Conservation (phyloP, 2,113 vertebrate species). For the Zosterops lateralis region DNA sequence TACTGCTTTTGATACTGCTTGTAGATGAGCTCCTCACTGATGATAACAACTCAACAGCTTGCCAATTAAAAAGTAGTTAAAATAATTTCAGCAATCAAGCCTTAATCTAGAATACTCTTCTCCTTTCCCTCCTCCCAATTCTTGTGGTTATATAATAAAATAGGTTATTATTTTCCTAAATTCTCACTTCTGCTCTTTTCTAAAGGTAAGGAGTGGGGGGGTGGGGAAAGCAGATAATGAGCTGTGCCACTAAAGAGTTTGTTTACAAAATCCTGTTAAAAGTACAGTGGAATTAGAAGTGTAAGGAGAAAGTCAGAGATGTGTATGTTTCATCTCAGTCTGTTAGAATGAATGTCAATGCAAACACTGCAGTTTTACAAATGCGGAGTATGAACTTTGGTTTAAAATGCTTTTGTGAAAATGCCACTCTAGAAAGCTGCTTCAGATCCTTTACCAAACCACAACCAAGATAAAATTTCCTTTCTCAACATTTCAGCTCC, state of each 20-base stretch:
- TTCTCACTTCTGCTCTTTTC: background rate
- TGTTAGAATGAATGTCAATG: background rate
- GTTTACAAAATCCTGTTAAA: background rate
- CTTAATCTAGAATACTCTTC: background rate
- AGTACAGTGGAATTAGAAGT: background rate
- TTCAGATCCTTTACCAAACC: background rate
- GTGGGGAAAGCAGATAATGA: background rate
- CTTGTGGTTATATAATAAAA: background rate
- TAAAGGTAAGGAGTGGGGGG: background rate
- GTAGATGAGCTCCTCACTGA: background rate
- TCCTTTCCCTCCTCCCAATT: background rate
- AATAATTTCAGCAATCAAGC: conserved; percentile 53
- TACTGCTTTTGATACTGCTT: background rate
- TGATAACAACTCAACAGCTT: conserved; percentile 26
- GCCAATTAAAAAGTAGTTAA: conserved; percentile 49
- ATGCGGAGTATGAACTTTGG: background rate
- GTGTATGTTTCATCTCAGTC: background rate
- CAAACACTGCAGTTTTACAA: background rate
- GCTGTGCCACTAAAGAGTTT: background rate
- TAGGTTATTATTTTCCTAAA: background rate
- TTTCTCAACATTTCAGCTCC: background rate
- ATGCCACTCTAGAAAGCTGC: background rate
- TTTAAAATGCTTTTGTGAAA: background rate
- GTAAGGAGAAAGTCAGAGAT: background rate
- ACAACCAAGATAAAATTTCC: background rate